phyloP scores from a whole-genome alignment of 2,888 invertebrate genomes.

The Nasonovia ribisnigri region DNA sequence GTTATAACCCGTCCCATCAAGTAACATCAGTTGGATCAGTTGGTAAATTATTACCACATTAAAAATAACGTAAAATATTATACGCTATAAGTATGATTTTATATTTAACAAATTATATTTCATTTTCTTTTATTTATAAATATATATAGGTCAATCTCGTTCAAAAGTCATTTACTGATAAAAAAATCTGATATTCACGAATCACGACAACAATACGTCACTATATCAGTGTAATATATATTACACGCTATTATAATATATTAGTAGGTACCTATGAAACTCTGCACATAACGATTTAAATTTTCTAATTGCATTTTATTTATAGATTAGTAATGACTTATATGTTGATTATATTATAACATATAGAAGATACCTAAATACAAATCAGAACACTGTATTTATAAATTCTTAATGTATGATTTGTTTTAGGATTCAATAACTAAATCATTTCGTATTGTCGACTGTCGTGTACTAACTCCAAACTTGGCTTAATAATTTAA shows the following conservation, averaged over 20 bases:
- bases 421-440: neutral
- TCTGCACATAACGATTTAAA: neutral
- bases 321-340: neutral
- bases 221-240: neutral
- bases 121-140: neutral
- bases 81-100: neutral
- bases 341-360: neutral
- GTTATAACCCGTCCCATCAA: neutral
- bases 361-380: neutral
- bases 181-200: neutral
- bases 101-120: constrained; percentile 8
- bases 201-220: neutral
- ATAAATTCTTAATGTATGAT: neutral
- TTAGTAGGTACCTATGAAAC: neutral
- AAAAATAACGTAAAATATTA: neutral
- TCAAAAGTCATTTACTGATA: constrained; percentile 29
- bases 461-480: too few species aligned
- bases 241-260: neutral
- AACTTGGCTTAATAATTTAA: neutral
- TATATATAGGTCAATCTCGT: constrained; percentile 17
- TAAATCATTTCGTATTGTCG: neutral
- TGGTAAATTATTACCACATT: neutral
- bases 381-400: neutral
- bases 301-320: neutral
- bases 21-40: neutral